Base-by-base conservation (phyloP, 2,888 invertebrate species). In the Heterodera filipjevi region DNA sequence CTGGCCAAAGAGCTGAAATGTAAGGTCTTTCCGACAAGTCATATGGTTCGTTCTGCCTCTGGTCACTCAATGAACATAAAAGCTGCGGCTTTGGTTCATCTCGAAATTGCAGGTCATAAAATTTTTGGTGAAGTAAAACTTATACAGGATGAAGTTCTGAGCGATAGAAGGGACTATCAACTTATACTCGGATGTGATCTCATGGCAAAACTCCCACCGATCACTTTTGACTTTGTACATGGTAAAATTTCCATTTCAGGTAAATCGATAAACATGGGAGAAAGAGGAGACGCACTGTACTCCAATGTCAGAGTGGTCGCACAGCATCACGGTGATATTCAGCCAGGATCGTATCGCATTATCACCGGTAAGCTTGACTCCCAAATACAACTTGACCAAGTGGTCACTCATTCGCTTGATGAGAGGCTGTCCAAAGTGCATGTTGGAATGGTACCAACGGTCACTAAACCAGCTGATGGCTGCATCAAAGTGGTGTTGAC, bases 141-240 rank as follows among this genome's bases (percentile, higher is more conserved):
- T 1, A 39, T 66, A 2, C 22, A 53, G 8, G 76, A 76, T 14
- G 16, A 76, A 10, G 19, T 49, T 35, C 22, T 76, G 22, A 66
- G 66, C 10, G 64, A 70, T 30, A 64, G 14, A 39, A 66, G 32
- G 19, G 32, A 30, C 0, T 76, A 64, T 1, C 64, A 72, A 12
- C 16, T 76, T 6, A 76, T 76, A 22, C 32, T 76, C 2, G 76
- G 76, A 30, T 53, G 76, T 53, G 76, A 76, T 10, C 19, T 76
- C 19, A 39, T 76, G 59, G 32, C 33, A 22, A 22, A 35, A 27
- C 35, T 66, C 22, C 76, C 76, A 35, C 64, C 76, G 3, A 64
- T 64, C 10, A 76, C 66, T 10, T 53, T 76, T n/a, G 53, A 76
- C 3, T 66, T 64, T 53, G 32, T 59, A 3, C 46, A 53, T 5